Evolutionary conservation across 2,113 vertebrate genomes (phyloP), one percentile per base, ranked within the genome.

Genomic region (Benitochromis conjunctus): DNA sequence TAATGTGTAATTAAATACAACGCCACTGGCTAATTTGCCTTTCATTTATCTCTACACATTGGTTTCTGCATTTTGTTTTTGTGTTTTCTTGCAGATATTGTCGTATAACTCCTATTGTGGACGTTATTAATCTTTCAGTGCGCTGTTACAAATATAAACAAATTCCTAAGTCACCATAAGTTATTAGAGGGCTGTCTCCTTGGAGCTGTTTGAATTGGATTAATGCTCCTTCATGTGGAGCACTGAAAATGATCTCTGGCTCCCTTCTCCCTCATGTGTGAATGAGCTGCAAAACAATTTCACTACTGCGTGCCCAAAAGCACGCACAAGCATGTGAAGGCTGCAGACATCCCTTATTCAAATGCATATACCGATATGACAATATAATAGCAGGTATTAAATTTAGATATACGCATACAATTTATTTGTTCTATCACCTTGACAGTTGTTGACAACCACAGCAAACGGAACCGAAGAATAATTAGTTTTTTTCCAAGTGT

Each of bases 1-100:
- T 86, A 91, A 94, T 89, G 80, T 91, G 66, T 94, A 91, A 94
- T 95, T 93, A 93, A 94, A 93, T 89, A 91, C 87, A 90, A 80
- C 6, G 89, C 92, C 80, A 83, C 66, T 76, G 82, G 92, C 89
- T 91, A 86, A 89, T 91, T 92, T 92, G 81, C 88, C 78, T 88
- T 94, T 89, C 69, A 94, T 80, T 91, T 90, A 87, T 93, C 90
- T 83, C 56, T 10, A 64, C 86, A 86, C 82, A 89, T 94, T 82
- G 55, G 78, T 84, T 88, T 79, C 58, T 57, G 24, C 38, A 16
- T 79, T 85, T 85, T 80, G 76, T 79, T 77, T 54, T 82, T 83
- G 80, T 85, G 56, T 85, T 88, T 87, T 62, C 81, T 79, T 14
- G 7, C 46, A 64, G 88, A 85, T 81, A 74, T 43, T 53, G 69